Conservation (phyloP, 2,888 invertebrate species). For the Mythimna ferrago region DNA sequence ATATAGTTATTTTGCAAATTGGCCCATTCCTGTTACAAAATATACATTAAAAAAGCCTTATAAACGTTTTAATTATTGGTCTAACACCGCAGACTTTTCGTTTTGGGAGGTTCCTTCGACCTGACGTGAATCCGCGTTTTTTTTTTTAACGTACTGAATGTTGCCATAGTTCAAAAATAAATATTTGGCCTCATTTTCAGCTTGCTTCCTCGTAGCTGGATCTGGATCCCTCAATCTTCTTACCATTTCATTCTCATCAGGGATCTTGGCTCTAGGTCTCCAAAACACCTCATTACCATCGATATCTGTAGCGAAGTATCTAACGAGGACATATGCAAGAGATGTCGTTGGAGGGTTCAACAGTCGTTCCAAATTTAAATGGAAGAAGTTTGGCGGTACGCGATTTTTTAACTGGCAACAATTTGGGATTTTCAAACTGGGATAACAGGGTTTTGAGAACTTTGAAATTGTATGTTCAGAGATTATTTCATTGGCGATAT, state of each 20-base stretch:
- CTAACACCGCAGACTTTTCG: not conserved
- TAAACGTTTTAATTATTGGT: conserved; percentile 15
- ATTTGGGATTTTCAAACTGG: not conserved
- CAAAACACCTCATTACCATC: conserved; percentile 11
- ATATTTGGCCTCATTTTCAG: conserved; percentile 35
- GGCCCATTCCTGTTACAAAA: not conserved
- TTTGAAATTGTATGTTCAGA: not conserved
- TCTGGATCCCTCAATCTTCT: conserved; percentile 4
- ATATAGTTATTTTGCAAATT: not conserved
- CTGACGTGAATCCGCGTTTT: not conserved
- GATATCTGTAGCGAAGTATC: not conserved
- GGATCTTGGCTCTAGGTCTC: conserved; percentile 25
- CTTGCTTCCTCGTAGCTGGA: not conserved
- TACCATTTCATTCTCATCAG: conserved; percentile 6
- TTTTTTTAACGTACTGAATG: not conserved
- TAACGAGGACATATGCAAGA: conserved; percentile 37
- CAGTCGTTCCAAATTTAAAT: conserved; percentile 52
- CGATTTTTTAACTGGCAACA: conserved; percentile 9
- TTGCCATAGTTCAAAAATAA: conserved; percentile 31
- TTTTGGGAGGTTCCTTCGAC: not conserved
- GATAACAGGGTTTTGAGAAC: not conserved
- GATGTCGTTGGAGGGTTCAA: conserved; percentile 54
- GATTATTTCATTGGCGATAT: not conserved
- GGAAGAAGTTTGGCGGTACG: conserved; percentile 1
- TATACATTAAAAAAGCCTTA: conserved; percentile 2